Evolutionary conservation across 2,113 vertebrate species (phyloP).

Genomic region (Vicugna pacos): DNA sequence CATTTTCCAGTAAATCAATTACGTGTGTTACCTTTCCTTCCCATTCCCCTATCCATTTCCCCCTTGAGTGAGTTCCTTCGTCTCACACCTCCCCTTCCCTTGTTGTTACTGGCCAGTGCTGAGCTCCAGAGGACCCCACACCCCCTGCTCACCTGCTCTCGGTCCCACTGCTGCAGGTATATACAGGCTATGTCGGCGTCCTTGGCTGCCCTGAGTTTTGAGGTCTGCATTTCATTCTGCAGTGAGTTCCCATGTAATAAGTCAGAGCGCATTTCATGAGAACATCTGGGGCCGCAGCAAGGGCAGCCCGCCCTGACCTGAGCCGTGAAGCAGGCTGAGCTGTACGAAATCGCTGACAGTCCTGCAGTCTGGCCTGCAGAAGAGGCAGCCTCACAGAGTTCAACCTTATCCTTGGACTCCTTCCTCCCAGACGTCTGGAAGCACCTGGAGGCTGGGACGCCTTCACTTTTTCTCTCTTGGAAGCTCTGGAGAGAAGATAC

Average conservation of each 20-base stretch:
- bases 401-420: not conserved
- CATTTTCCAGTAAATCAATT: not conserved
- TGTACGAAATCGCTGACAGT: not conserved
- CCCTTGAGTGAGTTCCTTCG: not conserved
- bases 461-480: not conserved
- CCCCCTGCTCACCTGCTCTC: too few relatives aligned
- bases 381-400: not conserved
- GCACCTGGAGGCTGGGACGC: not conserved
- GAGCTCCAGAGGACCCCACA: not conserved
- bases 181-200: not conserved
- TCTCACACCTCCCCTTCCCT: not conserved
- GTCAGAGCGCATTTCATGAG: constrained; percentile 1
- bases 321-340: not conserved
- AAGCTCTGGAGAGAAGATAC: not conserved
- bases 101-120: not conserved
- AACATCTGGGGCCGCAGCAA: not conserved
- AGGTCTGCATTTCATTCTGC: constrained; percentile 7
- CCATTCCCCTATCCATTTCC: not conserved
- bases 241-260: not conserved
- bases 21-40: not conserved
- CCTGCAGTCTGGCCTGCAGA: not conserved
- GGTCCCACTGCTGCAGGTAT: not conserved
- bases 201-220: not conserved
- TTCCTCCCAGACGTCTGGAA: not conserved
- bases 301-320: not conserved